A percentile compares a stretch with the other conserved stretches of the same genome.
Conservation (phyloP, 1,140 invertebrate genomes). For the Pemphigus obesinymphae region DNA sequence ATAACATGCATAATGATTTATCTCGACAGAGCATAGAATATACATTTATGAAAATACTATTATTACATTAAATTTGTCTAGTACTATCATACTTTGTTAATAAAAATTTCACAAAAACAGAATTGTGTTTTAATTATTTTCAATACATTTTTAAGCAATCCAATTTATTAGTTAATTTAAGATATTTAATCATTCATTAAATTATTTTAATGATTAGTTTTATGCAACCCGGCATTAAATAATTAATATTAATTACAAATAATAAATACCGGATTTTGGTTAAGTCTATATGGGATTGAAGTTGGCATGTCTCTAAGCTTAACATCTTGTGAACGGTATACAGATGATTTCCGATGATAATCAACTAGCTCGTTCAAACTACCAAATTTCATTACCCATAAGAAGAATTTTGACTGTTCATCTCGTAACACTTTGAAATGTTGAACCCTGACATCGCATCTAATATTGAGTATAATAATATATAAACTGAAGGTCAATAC, state of each 20-base stretch:
- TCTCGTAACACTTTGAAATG: slow-evolving; percentile 98
- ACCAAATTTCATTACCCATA: slow-evolving; percentile 99
- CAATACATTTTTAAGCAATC: too few species aligned
- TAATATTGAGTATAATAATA: slow-evolving; percentile 51
- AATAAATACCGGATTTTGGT: slow-evolving; percentile 30
- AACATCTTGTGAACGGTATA: slow-evolving; percentile 93
- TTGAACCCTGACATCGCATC: slow-evolving; percentile 94
- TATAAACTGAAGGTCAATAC: background rate
- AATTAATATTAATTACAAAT: background rate
- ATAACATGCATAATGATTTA: too few species aligned
- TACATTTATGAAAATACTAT: too few species aligned
- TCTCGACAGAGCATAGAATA: too few species aligned
- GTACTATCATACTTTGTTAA: too few species aligned
- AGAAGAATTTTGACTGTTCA: slow-evolving; percentile 95
- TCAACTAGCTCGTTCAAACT: slow-evolving; percentile 98
- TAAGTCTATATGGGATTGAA: slow-evolving; percentile 30
- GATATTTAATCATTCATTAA: too few species aligned
- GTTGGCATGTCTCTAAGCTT: slow-evolving; percentile 81
- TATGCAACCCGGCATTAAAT: too few species aligned
- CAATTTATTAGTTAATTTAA: too few species aligned
- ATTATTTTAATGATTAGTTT: too few species aligned
- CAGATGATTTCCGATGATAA: slow-evolving; percentile 93
- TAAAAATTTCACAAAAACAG: too few species aligned
- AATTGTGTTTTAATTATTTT: too few species aligned
- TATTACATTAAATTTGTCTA: too few species aligned